Conservation (phyloP, 2,797 vertebrate species). For the Coregonus suidteri region DNA sequence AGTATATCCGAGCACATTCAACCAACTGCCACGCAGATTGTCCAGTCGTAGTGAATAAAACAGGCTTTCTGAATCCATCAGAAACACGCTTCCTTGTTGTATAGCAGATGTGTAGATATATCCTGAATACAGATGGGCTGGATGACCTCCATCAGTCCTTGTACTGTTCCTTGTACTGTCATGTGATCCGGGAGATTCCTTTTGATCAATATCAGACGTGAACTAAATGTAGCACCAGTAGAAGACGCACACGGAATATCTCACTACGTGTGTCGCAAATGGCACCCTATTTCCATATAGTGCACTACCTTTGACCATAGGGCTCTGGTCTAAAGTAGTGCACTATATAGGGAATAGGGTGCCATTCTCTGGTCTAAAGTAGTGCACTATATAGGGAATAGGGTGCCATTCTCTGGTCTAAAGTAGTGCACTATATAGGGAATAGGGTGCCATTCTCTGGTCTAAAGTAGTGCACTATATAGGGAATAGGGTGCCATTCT, state of each 20-base stretch:
- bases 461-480: neutral
- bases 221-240: conserved; percentile 26
- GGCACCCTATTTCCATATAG: neutral
- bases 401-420: too few relatives aligned
- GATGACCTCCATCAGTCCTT: conserved; percentile 35
- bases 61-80: neutral
- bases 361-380: neutral
- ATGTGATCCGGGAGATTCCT: conserved; percentile 25
- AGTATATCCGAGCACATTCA: conserved; percentile 10
- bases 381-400: neutral
- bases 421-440: too few relatives aligned
- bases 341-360: neutral
- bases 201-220: conserved; percentile 38
- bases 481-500: neutral
- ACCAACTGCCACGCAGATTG: too few relatives aligned
- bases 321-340: neutral
- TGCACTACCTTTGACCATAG: neutral
- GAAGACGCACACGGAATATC: conserved; percentile 10
- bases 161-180: conserved; percentile 15
- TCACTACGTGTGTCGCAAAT: neutral
- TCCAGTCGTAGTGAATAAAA: too few relatives aligned
- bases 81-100: conserved; percentile 22
- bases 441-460: too few relatives aligned
- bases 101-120: conserved; percentile 34
- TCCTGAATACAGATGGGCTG: conserved; percentile 33